phyloP scores from a whole-genome alignment of 2,888 invertebrate species.

The Anoncus sp. region DNA sequence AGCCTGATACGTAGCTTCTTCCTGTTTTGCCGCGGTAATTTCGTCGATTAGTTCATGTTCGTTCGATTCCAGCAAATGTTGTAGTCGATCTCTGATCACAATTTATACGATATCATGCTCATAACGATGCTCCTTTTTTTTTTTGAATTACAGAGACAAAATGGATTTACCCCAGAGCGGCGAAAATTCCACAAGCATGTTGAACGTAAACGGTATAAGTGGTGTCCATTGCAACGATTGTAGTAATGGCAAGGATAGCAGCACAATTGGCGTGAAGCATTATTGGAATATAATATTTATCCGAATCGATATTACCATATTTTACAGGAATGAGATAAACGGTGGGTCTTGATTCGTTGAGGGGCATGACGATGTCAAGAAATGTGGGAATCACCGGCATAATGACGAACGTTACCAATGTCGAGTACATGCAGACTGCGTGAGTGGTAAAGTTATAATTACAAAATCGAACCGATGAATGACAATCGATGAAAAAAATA shows the following conservation, averaged over 20 bases:
- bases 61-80: constrained; percentile 13
- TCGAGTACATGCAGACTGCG: constrained; percentile 57
- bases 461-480: no score
- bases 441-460: neutral
- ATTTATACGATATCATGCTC: neutral
- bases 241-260: constrained; percentile 29
- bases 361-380: constrained; percentile 51
- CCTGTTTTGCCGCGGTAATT: neutral
- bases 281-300: constrained; percentile 49
- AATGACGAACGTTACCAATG: constrained; percentile 43
- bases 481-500: neutral
- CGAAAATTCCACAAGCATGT: no score
- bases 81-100: constrained; percentile 29
- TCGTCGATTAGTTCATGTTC: neutral
- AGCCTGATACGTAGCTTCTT: constrained; percentile 33
- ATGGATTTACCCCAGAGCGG: constrained; percentile 42
- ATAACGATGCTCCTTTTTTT: neutral
- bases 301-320: constrained; percentile 47
- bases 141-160: neutral
- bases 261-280: constrained; percentile 44
- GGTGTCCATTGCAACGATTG: constrained; percentile 48
- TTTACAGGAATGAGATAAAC: constrained; percentile 30
- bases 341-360: constrained; percentile 52
- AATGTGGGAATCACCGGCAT: constrained; percentile 52
- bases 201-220: constrained; percentile 48